These are phyloP conservation scores for Melanchra persicariae DNA, from an alignment of 2,888 invertebrate genomes.

Conservation along the genomic window DNA sequence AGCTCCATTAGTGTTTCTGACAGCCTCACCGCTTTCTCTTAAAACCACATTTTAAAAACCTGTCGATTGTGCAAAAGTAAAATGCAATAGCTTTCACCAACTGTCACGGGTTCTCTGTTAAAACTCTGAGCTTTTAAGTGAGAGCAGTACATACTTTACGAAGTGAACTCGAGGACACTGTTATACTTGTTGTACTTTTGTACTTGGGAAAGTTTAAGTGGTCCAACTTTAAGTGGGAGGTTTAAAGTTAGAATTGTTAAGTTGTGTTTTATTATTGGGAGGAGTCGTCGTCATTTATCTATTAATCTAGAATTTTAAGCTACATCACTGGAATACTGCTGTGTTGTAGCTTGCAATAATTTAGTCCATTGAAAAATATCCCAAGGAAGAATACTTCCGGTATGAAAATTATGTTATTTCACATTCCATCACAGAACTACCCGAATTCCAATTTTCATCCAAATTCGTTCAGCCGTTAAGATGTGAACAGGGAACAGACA, in stretches of 20 bases:
- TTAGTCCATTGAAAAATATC: no score
- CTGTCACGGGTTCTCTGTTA: slow-evolving; percentile 11
- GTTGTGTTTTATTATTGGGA: slow-evolving; percentile 1
- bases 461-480: neutral
- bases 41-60: slow-evolving; percentile 8
- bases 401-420: neutral
- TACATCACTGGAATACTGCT: no score
- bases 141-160: slow-evolving; percentile 27
- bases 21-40: slow-evolving; percentile 4
- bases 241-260: slow-evolving; percentile 19
- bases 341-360: no score
- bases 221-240: slow-evolving; percentile 21
- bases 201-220: slow-evolving; percentile 34
- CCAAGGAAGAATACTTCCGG: neutral
- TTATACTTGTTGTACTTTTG: slow-evolving; percentile 24
- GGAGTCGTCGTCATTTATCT: no score
- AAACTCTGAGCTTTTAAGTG: slow-evolving; percentile 39
- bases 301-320: no score
- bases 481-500: neutral
- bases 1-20: slow-evolving; percentile 24
- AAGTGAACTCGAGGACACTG: slow-evolving; percentile 13
- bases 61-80: slow-evolving; percentile 40
- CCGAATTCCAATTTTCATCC: neutral
- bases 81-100: slow-evolving; percentile 29
- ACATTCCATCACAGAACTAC: neutral